These are phyloP conservation scores for Hedychridium roseum DNA, from an alignment of 2,888 invertebrate species.

Conservation along the genomic window DNA sequence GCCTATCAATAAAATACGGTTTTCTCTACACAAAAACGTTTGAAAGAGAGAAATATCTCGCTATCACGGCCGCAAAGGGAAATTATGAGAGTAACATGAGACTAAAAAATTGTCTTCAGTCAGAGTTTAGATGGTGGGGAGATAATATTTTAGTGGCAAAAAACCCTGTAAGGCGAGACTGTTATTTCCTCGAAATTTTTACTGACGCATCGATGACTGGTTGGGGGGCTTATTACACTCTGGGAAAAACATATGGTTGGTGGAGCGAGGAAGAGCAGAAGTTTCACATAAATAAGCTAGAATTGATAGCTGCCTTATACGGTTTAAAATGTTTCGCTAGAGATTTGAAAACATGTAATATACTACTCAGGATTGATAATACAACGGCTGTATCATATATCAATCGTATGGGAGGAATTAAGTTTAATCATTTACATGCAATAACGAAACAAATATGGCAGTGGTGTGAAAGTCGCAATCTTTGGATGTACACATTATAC, in stretches of 20 bases:
- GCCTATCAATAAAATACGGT: constrained; percentile 22
- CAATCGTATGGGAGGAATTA: constrained; percentile 13
- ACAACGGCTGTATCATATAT: constrained; percentile 15
- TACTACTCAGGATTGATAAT: constrained; percentile 16
- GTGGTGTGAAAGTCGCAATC: constrained; percentile 12
- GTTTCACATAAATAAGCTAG: constrained; percentile 8
- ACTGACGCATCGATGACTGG: constrained; percentile 16
- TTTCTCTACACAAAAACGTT: constrained; percentile 12
- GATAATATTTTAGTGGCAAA: constrained; percentile 3
- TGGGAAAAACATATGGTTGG: constrained; percentile 6
- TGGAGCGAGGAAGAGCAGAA: constrained; percentile 1
- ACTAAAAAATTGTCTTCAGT: constrained; percentile 3
- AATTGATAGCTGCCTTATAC: constrained; percentile 11
- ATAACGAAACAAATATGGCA: constrained; percentile 12
- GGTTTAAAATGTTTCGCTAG: constrained; percentile 11
- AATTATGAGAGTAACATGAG: constrained; percentile 14
- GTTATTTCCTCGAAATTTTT: constrained; percentile 12
- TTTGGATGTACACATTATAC: constrained; percentile 13
- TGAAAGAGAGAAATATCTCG: constrained; percentile 14
- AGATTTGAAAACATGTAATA: constrained; percentile 7
- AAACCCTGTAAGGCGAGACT: constrained; percentile 1
- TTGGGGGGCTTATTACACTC: constrained; percentile 6
- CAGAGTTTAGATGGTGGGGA: constrained; percentile 13
- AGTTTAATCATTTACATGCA: not conserved
- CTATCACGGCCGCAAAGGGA: constrained; percentile 6